Base-by-base conservation (phyloP, 2,113 vertebrate genomes). In the Talpa occidentalis region DNA sequence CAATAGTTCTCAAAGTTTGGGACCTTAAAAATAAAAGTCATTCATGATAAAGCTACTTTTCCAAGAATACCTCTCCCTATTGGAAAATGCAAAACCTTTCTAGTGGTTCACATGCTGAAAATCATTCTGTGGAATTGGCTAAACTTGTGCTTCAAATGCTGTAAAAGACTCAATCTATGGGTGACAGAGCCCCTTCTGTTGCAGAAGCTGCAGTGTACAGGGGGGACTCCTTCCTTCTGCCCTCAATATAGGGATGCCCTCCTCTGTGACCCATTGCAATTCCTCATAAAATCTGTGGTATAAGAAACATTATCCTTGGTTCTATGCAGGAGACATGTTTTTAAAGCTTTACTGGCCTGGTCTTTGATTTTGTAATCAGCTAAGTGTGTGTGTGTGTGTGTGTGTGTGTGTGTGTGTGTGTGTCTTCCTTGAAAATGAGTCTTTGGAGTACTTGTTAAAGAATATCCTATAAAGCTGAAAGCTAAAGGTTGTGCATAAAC, bases 1-100 rank as follows among this genome's bases (percentile, higher is more conserved):
- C 44, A 83, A 30, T 37, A 89, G 49, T 91, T 84, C 59, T 88
- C 10, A 37, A 76, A 79, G 72, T 74, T 14, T 70, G 67, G 76
- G 30, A 14, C 44, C 93, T 87, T 56, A 30, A 91, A 90, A 70
- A 42, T 24, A 93, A 47, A 73, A 59, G 56, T 19, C 30, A 73
- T 64, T 42, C 56, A 82, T 15, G 64, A 49, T 79, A 52, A 88
- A 82, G 22, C 60, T 56, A 26, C 44, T 88, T 82, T 76, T 86
- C 56, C 62, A 74, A 35, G 54, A 87, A 91, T 73, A 22, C 24
- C 22, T 49, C 9, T 64, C 59, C 14, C 6, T 37, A 22, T 37
- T 32, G 15, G 72, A 22, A 47, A 85, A 78, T 26, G 62, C 40
- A 80, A 83, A 72, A 22, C 22, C 35, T 59, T 80, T 28, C 19